Evolutionary conservation across 2,113 vertebrate species (phyloP).

Genomic region (Callipepla californica): DNA sequence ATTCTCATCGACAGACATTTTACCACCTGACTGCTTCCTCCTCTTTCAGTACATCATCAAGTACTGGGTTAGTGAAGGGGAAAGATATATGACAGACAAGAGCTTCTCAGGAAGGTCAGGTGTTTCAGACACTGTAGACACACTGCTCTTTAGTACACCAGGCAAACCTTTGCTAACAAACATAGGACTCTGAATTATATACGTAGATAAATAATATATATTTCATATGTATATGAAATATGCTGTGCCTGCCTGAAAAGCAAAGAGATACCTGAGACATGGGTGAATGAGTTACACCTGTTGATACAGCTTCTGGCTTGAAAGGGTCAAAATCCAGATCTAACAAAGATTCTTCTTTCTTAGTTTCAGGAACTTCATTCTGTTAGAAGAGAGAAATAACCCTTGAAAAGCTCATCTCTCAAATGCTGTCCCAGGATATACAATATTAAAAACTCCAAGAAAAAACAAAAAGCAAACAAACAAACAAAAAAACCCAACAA

Average conservation of each 20-base stretch:
- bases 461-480: not conserved
- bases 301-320: slow-evolving; percentile 84
- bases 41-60: not conserved
- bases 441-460: not conserved
- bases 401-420: not conserved
- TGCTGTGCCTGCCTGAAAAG: not conserved
- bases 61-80: not conserved
- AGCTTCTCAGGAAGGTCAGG: not conserved
- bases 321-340: slow-evolving; percentile 98
- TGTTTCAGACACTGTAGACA: not conserved
- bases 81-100: not conserved
- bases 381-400: slow-evolving; percentile 42
- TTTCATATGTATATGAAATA: too few relatives aligned
- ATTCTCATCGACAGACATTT: not conserved
- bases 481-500: not conserved
- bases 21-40: not conserved
- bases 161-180: not conserved
- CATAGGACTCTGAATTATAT: not conserved
- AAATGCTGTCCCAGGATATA: not conserved
- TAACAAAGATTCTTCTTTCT: slow-evolving; percentile 90
- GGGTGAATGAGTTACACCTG: slow-evolving; percentile 77
- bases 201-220: too few relatives aligned
- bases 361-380: slow-evolving; percentile 79
- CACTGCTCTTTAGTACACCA: not conserved
- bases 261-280: slow-evolving; percentile 81